Percentiles rank a stretch among this genome's conserved stretches.
Evolutionary conservation across 92 coral and sea anemone species (phyloP).

Genomic region (Phenganax subtilis): DNA sequence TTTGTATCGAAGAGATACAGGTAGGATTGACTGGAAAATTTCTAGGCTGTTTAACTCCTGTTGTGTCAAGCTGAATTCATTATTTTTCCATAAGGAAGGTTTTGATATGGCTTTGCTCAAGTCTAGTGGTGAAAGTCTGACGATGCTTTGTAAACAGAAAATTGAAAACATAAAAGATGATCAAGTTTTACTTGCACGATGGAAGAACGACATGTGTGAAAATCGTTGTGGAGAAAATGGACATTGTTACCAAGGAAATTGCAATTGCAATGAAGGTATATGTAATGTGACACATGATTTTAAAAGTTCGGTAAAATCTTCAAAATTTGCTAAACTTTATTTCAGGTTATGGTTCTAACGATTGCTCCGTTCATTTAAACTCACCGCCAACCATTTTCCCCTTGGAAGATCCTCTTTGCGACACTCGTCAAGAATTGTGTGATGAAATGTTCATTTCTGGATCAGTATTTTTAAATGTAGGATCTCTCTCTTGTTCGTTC

Average conservation of each 20-base stretch:
- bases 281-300: not conserved
- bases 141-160: conserved; percentile 9
- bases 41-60: no score
- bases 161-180: not conserved
- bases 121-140: conserved; percentile 11
- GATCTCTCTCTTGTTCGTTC: conserved; percentile 68
- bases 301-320: not conserved
- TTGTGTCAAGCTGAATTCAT: not conserved
- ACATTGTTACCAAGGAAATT: conserved; percentile 62
- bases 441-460: conserved; percentile 63
- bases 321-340: not conserved
- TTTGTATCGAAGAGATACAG: conserved; percentile 31
- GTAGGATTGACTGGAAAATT: not conserved
- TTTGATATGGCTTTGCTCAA: conserved; percentile 29
- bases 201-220: conserved; percentile 60
- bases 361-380: conserved; percentile 68
- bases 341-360: conserved; percentile 63
- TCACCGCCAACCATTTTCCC: conserved; percentile 64
- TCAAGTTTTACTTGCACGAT: not conserved
- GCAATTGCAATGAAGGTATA: conserved; percentile 83
- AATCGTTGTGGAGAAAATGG: conserved; percentile 73
- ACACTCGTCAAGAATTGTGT: conserved; percentile 52
- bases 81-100: conserved; percentile 33
- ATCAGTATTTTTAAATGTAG: conserved; percentile 57
- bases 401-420: conserved; percentile 54